Evolutionary conservation across 1,140 invertebrate species (phyloP).

Genomic region (Nymphalis io): DNA sequence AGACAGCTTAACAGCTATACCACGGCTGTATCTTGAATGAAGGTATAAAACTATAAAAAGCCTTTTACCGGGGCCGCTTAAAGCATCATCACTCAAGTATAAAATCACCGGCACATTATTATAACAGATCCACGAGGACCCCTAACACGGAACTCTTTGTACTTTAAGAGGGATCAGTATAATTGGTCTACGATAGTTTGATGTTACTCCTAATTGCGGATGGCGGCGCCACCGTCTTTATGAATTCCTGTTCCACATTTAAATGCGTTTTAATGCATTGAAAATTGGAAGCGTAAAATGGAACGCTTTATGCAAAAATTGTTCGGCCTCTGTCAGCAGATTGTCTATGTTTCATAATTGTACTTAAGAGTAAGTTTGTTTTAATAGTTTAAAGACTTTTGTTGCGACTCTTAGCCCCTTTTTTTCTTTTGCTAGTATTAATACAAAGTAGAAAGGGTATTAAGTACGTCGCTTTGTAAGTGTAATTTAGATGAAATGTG

Average conservation of each 20-base stretch:
- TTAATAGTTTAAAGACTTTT: slow-evolving; percentile 44
- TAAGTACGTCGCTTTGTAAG: slow-evolving; percentile 37
- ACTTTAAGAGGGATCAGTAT: slow-evolving; percentile 38
- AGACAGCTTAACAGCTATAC: slow-evolving; percentile 33
- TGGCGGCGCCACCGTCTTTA: slow-evolving; percentile 52
- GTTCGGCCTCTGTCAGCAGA: slow-evolving; percentile 34
- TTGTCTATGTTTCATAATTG: slow-evolving; percentile 44
- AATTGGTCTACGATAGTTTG: slow-evolving; percentile 51
- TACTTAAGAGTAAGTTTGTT: slow-evolving; percentile 43
- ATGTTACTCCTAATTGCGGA: slow-evolving; percentile 53
- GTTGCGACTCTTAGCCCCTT: slow-evolving; percentile 40
- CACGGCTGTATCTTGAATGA: slow-evolving; percentile 46
- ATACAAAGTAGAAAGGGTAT: slow-evolving; percentile 34
- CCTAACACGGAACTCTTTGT: slow-evolving; percentile 34
- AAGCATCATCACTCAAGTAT: slow-evolving; percentile 57
- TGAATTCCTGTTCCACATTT: slow-evolving; percentile 60
- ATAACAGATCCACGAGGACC: slow-evolving; percentile 43
- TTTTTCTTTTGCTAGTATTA: slow-evolving; percentile 29
- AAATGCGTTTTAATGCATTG: slow-evolving; percentile 54
- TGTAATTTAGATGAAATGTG: slow-evolving; percentile 32
- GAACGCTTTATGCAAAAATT: slow-evolving; percentile 41
- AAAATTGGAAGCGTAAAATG: slow-evolving; percentile 44
- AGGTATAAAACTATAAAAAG: slow-evolving; percentile 64
- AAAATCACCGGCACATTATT: slow-evolving; percentile 60
- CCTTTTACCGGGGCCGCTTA: slow-evolving; percentile 56